These are phyloP conservation scores for Bothrops jararaca DNA, from an alignment of 2,113 vertebrate species.

Conservation along the genomic window DNA sequence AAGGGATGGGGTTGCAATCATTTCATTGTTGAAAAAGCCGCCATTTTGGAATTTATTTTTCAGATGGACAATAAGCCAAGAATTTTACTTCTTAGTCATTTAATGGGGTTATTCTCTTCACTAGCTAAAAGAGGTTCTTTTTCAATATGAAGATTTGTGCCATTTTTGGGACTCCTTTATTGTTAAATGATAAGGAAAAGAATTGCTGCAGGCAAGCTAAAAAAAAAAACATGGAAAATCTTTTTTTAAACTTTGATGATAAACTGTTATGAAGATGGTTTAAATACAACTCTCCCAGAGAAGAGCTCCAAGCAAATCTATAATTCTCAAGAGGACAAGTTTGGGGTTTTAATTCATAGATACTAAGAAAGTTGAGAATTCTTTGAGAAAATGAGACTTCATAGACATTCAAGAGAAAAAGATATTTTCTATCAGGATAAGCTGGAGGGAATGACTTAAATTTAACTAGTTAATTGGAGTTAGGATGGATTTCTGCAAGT, in stretches of 20 bases:
- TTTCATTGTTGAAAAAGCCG: neutral
- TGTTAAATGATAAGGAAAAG: neutral
- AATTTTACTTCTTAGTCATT: neutral
- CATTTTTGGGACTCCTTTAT: neutral
- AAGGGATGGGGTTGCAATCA: neutral
- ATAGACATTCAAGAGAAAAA: too few relatives aligned
- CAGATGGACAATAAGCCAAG: neutral
- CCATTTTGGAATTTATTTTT: neutral
- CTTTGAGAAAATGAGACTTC: too few relatives aligned
- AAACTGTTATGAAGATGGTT: too few relatives aligned
- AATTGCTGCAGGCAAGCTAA: neutral
- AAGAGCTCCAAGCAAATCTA: too few relatives aligned
- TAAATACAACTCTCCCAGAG: too few relatives aligned
- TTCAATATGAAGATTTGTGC: neutral
- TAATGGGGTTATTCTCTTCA: neutral
- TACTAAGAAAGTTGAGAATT: too few relatives aligned
- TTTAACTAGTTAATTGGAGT: too few relatives aligned
- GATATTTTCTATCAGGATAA: too few relatives aligned
- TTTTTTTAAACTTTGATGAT: neutral
- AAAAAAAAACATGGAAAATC: neutral
- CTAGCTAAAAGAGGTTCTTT: neutral
- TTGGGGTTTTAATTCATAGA: too few relatives aligned
- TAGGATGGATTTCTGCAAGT: too few relatives aligned
- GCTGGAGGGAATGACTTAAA: too few relatives aligned
- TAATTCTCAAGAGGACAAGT: too few relatives aligned